Base-by-base conservation (phyloP, 2,888 invertebrate genomes). In the Atrina japonica region DNA sequence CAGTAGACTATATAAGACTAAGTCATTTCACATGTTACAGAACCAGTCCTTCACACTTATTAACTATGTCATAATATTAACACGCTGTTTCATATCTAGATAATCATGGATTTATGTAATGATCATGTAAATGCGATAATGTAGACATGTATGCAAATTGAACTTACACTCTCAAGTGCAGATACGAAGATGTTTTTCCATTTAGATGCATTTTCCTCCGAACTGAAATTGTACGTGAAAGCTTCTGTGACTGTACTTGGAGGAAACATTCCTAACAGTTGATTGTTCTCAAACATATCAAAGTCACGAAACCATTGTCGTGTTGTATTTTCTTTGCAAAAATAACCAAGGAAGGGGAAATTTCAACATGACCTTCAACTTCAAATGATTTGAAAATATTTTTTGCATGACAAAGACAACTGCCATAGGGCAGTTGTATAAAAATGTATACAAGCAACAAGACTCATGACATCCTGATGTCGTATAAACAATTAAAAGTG, bases 181-280 rank as follows among this genome's bases (percentile, higher is more conserved):
- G 93, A 94, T 89, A 96, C 94, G 91, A 98, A 95, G 81, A 97
- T 93, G 80, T 97, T 96, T 89, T 95, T 95, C 97, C 97, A 98
- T 93, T 97, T 97, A 83, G 94, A 93, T 85, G 94, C 94, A 92
- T 96, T 97, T 91, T 96, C 96, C 89, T 94, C 95, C 91, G 95
- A 95, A 90, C 94, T 94, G 92, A 96, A 97, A 93, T 97, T 96
- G 92, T 95, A 96, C 6, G 67, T 45, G 27, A 27, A 21, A 35
- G 25, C 70, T 63, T 80, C 80, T 70, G 72, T 66, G 55, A 59
- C 73, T 65, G 78, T 45, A 67, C 75, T 74, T 77, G 78, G 65
- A 52, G 77, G 69, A 76, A 82, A 82, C 82, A 82, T 82, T 75
- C 73, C 78, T 79, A 70, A 30, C 55, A 47, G 43, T 70, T 23